A percentile compares a stretch with the other conserved stretches of the same genome.
These are phyloP conservation scores for Dioctria linearis DNA, from an alignment of 2,888 invertebrate species.

Conservation along the genomic window DNA sequence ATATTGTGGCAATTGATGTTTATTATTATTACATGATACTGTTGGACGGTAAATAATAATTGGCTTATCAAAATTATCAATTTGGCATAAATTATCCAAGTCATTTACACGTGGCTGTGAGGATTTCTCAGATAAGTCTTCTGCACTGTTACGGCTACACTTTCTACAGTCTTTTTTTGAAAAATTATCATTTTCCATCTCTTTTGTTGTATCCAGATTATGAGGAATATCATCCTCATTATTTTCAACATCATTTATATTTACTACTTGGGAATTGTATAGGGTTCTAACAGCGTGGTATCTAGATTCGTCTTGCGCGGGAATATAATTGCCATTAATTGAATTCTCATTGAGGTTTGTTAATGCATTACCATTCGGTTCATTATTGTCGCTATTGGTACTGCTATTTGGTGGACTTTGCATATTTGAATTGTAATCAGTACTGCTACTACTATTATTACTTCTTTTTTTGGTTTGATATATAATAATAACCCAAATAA, in stretches of 20 bases:
- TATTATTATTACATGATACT: not conserved
- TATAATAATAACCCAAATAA: constrained; percentile 93
- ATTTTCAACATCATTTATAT: not conserved
- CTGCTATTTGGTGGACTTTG: constrained; percentile 26
- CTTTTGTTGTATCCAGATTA: not conserved
- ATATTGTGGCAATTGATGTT: not conserved
- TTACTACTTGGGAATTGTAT: constrained; percentile 13
- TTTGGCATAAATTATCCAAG: not conserved
- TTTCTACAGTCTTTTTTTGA: constrained; percentile 63
- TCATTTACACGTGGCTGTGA: not conserved
- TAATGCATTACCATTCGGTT: not conserved
- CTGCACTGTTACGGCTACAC: not conserved
- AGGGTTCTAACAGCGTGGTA: constrained; percentile 11
- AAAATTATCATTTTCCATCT: constrained; percentile 64
- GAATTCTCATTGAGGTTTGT: not conserved
- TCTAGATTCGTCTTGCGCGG: constrained; percentile 7
- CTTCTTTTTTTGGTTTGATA: constrained; percentile 84
- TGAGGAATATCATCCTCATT: constrained; percentile 7
- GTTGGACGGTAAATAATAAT: constrained; percentile 20
- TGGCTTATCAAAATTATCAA: constrained; percentile 5
- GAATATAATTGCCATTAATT: constrained; percentile 1
- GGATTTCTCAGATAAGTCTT: not conserved
- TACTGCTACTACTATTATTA: constrained; percentile 19
- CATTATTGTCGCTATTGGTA: constrained; percentile 23
- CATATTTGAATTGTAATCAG: constrained; percentile 4